phyloP scores from a whole-genome alignment of 2,113 vertebrate species.

The Eurystomus gularis region DNA sequence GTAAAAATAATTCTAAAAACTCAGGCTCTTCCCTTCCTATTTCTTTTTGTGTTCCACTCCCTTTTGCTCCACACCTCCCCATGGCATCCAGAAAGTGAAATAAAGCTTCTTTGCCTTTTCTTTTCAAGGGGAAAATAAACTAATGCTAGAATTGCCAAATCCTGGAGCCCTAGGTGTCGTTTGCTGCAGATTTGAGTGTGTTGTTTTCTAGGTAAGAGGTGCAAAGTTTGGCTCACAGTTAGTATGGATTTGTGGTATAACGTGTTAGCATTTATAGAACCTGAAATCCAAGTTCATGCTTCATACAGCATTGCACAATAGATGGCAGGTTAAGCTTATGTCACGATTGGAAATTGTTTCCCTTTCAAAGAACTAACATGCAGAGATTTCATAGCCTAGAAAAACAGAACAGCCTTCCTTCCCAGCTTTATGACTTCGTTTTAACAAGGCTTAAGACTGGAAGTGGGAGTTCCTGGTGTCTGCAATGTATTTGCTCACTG shows the following conservation, averaged over 20 bases:
- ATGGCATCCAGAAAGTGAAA: background rate
- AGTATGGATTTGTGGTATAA: background rate
- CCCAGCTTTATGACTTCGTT: background rate
- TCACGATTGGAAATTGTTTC: conserved; percentile 14
- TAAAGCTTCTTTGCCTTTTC: background rate
- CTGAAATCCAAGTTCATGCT: conserved; percentile 19
- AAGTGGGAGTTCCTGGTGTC: background rate
- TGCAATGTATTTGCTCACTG: background rate
- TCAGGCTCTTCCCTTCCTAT: background rate
- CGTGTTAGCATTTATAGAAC: conserved; percentile 11
- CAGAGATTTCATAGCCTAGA: conserved; percentile 32
- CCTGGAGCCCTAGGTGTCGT: background rate
- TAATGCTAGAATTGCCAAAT: background rate
- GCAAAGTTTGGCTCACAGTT: background rate
- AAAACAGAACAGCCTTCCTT: conserved; percentile 5
- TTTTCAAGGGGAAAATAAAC: background rate
- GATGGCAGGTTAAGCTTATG: conserved; percentile 43
- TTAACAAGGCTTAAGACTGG: background rate
- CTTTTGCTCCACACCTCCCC: background rate
- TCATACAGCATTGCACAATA: conserved; percentile 4
- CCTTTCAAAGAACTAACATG: conserved; percentile 24
- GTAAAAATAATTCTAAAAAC: background rate
- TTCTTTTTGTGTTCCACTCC: background rate
- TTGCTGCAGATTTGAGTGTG: background rate
- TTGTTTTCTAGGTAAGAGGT: background rate